These are phyloP conservation scores for Betta splendens DNA, from an alignment of 2,797 vertebrate genomes.

Conservation along the genomic window DNA sequence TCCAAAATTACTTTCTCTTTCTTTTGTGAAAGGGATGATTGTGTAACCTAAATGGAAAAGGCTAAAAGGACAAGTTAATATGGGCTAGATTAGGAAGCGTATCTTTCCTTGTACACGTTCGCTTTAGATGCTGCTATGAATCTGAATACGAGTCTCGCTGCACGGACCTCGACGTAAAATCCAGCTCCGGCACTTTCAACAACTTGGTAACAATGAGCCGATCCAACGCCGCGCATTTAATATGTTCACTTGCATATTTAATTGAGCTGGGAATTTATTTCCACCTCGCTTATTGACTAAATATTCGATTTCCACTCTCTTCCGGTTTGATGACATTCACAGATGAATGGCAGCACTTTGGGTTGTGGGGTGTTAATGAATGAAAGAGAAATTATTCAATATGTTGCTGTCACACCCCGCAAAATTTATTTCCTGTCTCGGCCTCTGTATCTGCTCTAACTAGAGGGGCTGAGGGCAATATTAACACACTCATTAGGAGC, in stretches of 20 bases:
- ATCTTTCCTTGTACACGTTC: slow-evolving; percentile 12
- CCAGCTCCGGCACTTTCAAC: slow-evolving; percentile 7
- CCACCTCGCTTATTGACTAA: slow-evolving; percentile 14
- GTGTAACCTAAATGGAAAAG: slow-evolving; percentile 34
- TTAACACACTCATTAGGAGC: slow-evolving; percentile 60
- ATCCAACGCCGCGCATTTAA: slow-evolving; percentile 16
- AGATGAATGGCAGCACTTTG: background rate
- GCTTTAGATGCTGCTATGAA: slow-evolving; percentile 13
- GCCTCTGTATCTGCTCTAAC: slow-evolving; percentile 26
- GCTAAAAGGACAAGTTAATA: slow-evolving; percentile 43
- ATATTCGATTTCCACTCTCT: slow-evolving; percentile 3
- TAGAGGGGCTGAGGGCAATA: slow-evolving; percentile 31
- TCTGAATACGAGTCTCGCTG: slow-evolving; percentile 4
- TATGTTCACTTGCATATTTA: slow-evolving; percentile 42
- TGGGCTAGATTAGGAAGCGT: slow-evolving; percentile 14
- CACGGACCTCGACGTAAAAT: slow-evolving; percentile 8
- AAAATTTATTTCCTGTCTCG: background rate
- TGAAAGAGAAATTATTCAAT: slow-evolving; percentile 8
- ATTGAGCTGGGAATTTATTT: slow-evolving; percentile 25
- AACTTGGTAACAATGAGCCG: slow-evolving; percentile 24
- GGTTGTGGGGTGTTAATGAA: slow-evolving; percentile 21
- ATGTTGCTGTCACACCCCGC: slow-evolving; percentile 7
- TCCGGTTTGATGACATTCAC: slow-evolving; percentile 3
- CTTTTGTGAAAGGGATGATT: slow-evolving; percentile 37
- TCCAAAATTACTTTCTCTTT: slow-evolving; percentile 56